phyloP scores from a whole-genome alignment of 1,140 invertebrate species.

The Diprion similis region DNA sequence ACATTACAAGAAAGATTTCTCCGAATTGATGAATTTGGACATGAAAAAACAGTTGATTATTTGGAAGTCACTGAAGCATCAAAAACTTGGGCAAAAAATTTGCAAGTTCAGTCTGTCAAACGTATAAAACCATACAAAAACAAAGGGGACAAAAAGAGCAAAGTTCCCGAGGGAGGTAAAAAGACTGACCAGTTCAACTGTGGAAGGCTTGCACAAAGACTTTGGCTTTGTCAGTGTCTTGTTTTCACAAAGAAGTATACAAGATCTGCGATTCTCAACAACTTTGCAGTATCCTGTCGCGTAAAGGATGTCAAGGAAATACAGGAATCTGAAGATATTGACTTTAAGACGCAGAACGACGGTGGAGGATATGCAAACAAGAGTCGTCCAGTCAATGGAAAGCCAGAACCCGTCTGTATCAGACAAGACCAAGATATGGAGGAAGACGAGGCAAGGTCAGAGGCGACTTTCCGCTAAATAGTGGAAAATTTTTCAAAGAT shows the following conservation, averaged over 20 bases:
- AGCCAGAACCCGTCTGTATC: no score
- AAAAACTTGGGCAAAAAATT: conserved; percentile 12
- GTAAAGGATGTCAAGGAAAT: not conserved
- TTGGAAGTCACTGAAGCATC: conserved; percentile 26
- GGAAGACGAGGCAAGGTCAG: conserved; percentile 94
- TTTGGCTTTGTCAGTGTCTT: conserved; percentile 28
- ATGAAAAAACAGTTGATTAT: conserved; percentile 32
- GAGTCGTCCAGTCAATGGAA: no score
- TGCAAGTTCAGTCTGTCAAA: not conserved
- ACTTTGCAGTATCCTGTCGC: conserved; percentile 27
- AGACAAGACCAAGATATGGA: no score
- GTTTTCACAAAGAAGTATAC: conserved; percentile 32
- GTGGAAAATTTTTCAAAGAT: conserved; percentile 90
- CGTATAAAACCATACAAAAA: not conserved
- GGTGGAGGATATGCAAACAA: no score
- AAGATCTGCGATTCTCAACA: conserved; percentile 25
- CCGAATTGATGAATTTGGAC: conserved; percentile 30
- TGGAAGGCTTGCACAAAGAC: conserved; percentile 23
- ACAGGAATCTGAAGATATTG: not conserved
- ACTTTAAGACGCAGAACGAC: not conserved
- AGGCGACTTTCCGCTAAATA: conserved; percentile 89
- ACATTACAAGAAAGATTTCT: conserved; percentile 40
- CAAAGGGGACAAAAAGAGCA: no score
- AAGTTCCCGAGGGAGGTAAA: not conserved
- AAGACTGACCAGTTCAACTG: conserved; percentile 22